Evolutionary conservation across 2,888 invertebrate species (phyloP).

Genomic region (Sisyra nigra): DNA sequence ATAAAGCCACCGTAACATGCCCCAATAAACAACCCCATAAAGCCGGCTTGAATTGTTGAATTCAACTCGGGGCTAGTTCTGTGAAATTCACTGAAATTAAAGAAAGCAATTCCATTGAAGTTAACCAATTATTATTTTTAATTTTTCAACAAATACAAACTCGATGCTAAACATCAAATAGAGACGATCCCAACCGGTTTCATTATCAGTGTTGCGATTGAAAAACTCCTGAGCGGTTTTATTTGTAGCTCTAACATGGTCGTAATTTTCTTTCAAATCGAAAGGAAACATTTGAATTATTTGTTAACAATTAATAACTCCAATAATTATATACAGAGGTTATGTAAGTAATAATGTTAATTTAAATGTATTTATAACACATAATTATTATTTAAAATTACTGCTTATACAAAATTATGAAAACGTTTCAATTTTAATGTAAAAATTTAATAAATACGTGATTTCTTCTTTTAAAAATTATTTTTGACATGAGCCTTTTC

Average conservation of each 20-base stretch:
- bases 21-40: slow-evolving; percentile 44
- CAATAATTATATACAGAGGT: no score
- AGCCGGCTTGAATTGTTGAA: slow-evolving; percentile 39
- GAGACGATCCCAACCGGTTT: slow-evolving; percentile 33
- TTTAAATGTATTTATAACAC: no score
- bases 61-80: slow-evolving; percentile 42
- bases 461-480: no score
- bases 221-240: slow-evolving; percentile 2
- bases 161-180: slow-evolving; percentile 30
- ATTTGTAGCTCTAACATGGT: background rate
- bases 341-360: no score
- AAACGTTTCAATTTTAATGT: no score
- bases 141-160: slow-evolving; percentile 22
- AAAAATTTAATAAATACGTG: no score
- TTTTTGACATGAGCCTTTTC: no score
- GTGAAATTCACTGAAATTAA: slow-evolving; percentile 44
- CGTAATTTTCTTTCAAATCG: background rate
- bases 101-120: background rate
- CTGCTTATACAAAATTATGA: no score
- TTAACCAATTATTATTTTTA: background rate
- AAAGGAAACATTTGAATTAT: no score
- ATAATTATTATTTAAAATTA: no score
- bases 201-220: slow-evolving; percentile 10
- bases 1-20: slow-evolving; percentile 47
- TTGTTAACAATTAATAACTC: no score